A percentile compares a stretch with the other conserved stretches of the same genome.
These are phyloP conservation scores for Hyles euphorbiae DNA, from an alignment of 1,140 invertebrate species.

Conservation along the genomic window DNA sequence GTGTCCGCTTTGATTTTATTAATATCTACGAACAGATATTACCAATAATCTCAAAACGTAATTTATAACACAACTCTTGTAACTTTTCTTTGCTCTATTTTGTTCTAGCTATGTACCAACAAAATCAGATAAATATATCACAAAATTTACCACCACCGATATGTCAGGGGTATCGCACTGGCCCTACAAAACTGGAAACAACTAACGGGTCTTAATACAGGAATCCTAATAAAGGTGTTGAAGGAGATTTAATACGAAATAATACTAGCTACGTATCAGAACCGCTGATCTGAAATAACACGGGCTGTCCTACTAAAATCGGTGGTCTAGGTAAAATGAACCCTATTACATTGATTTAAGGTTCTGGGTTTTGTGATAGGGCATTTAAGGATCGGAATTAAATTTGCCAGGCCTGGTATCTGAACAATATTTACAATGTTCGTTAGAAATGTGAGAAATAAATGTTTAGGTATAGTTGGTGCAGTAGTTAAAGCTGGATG, in stretches of 20 bases:
- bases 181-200: constrained; percentile 9
- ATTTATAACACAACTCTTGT: too few relatives aligned
- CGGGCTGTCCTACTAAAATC: neutral
- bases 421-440: constrained; percentile 11
- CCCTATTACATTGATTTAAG: constrained; percentile 4
- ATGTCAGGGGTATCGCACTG: constrained; percentile 6
- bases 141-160: constrained; percentile 3
- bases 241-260: constrained; percentile 24
- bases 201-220: constrained; percentile 7
- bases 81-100: too few relatives aligned
- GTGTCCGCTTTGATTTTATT: too few relatives aligned
- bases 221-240: constrained; percentile 23
- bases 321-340: neutral
- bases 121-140: constrained; percentile 7
- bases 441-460: constrained; percentile 8
- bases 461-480: constrained; percentile 1
- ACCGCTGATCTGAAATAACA: constrained; percentile 12
- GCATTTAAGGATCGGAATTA: constrained; percentile 2
- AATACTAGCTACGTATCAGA: constrained; percentile 13
- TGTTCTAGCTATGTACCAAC: too few relatives aligned
- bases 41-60: too few relatives aligned
- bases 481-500: constrained; percentile 6
- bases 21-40: too few relatives aligned
- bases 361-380: neutral
- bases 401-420: constrained; percentile 1